phyloP scores from a whole-genome alignment of 1,140 invertebrate genomes.

The Yoshiicerus persimilis region DNA sequence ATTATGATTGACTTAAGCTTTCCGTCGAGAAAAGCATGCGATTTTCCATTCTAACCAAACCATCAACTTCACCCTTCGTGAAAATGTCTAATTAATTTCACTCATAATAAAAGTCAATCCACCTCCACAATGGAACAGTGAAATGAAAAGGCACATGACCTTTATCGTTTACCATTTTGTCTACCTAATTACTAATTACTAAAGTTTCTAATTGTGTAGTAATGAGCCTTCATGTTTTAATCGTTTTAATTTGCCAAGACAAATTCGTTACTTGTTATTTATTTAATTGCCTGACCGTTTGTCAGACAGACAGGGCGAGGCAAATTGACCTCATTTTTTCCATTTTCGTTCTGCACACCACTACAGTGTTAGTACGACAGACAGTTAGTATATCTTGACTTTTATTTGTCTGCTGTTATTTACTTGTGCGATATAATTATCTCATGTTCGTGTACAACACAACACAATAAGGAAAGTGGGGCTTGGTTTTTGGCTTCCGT shows the following conservation, averaged over 20 bases:
- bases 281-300: neutral
- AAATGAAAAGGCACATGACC: neutral
- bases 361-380: neutral
- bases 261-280: neutral
- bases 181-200: neutral
- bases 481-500: neutral
- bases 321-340: neutral
- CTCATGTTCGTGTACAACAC: slow-evolving; percentile 1
- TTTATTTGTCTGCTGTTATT: neutral
- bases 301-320: neutral
- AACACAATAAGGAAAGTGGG: neutral
- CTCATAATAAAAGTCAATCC: neutral
- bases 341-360: neutral
- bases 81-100: neutral
- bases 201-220: neutral
- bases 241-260: slow-evolving; percentile 9
- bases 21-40: neutral
- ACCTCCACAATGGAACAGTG: too few species aligned
- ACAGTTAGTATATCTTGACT: neutral
- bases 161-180: neutral
- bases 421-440: neutral
- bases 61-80: neutral
- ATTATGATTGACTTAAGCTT: neutral
- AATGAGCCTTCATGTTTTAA: slow-evolving; percentile 6
- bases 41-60: too few species aligned